Evolutionary conservation across 2,888 invertebrate genomes (phyloP), one percentile per base, ranked within the genome.

Genomic region (Orthosia gothica): DNA sequence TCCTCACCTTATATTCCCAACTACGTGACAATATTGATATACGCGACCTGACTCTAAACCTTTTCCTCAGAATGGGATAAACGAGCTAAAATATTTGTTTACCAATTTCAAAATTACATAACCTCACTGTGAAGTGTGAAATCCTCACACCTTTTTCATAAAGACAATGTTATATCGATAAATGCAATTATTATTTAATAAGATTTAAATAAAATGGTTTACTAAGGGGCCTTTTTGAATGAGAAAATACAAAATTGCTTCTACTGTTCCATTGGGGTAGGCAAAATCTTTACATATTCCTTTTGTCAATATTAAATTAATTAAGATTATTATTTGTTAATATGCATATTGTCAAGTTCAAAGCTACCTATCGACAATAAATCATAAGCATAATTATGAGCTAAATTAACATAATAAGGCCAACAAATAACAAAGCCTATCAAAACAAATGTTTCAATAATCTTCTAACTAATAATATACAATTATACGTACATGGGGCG

Each of bases 51-150:
- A 45, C 15, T 23, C 20, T 16, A 54, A 16, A 3, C 5, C 15
- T 16, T 7, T 45, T 32, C 5, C 23, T 4, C 15, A 49, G 61
- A 54, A 73, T 5, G 20, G 52, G 11, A 2, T 20, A 55, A 59
- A 59, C 59, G 13, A 15, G n/a, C n/a, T 59, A 59, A 59, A n/a
- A 59, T 59, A 40, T 59, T 40, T n/a, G n/a, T 40, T n/a, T 59
- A n/a, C n/a, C 58, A 40, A 5, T 5, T 40, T 40, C 40, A 59
- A 59, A 12, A 40, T 59, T 40, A 5, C 40, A 12, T n/a, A 32
- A 40, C 1, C n/a, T 5, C 13, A 58, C 4, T 9, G 40, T 7
- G 40, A 40, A 1, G 9, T 9, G 9, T 40, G 40, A 40, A 40
- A 9, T 40, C 40, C 16, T 18, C 16, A 58, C 12, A 1, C 32